These are phyloP conservation scores for Apamea crenata DNA, from an alignment of 2,888 invertebrate genomes.

Conservation along the genomic window DNA sequence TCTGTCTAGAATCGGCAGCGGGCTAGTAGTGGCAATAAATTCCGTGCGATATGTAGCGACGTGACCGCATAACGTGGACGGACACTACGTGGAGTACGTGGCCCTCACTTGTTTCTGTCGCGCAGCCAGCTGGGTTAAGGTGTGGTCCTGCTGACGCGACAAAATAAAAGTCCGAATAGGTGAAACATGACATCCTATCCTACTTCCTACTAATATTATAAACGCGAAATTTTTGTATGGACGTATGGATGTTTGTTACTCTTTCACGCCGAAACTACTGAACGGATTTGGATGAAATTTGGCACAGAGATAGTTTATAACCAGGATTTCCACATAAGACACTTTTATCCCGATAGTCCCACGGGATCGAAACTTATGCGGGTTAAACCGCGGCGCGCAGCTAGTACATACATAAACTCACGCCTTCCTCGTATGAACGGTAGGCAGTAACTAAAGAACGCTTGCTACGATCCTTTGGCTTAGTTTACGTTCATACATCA, in stretches of 20 bases:
- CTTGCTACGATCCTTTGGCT: not conserved
- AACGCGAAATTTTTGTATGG: too few species aligned
- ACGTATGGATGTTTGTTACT: too few species aligned
- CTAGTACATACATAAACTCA: not conserved
- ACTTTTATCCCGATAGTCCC: too few species aligned
- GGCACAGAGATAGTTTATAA: too few species aligned
- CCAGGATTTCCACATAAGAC: too few species aligned
- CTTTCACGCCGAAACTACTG: too few species aligned
- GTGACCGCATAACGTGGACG: slow-evolving; percentile 80
- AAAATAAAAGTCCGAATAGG: not conserved
- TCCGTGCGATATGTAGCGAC: slow-evolving; percentile 71
- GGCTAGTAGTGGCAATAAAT: slow-evolving; percentile 74
- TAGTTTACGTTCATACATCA: not conserved
- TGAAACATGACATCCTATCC: not conserved
- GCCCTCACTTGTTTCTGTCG: slow-evolving; percentile 72
- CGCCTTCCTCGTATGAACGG: not conserved
- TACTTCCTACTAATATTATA: too few species aligned
- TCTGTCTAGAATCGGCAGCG: slow-evolving; percentile 22
- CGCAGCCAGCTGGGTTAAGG: slow-evolving; percentile 33
- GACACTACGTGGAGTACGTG: slow-evolving; percentile 80
- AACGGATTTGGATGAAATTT: too few species aligned
- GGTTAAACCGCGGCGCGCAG: too few species aligned
- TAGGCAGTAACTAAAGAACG: not conserved
- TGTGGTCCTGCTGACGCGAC: slow-evolving; percentile 17
- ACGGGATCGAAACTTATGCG: too few species aligned